These are phyloP conservation scores for Lepus oiostolus DNA, from an alignment of 2,797 vertebrate species.

Conservation along the genomic window DNA sequence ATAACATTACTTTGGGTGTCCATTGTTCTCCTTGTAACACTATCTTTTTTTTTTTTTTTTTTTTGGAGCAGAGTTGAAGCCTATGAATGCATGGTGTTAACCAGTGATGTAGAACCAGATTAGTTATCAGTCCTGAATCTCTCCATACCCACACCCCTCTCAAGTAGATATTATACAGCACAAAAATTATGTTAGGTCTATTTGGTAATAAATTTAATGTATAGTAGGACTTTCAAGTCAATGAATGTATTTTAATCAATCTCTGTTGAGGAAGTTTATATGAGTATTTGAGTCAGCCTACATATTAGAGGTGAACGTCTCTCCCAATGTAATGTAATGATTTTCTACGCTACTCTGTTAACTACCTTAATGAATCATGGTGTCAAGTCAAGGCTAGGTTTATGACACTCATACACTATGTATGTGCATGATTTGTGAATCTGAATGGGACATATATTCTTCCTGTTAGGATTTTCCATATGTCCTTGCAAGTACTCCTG, in stretches of 20 bases:
- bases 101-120: neutral
- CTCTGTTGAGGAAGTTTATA: neutral
- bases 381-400: neutral
- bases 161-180: neutral
- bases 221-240: neutral
- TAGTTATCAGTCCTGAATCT: neutral
- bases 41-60: neutral
- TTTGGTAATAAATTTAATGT: neutral
- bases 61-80: neutral
- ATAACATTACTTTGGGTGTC: neutral
- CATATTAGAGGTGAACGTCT: neutral
- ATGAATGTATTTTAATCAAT: neutral
- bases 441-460: neutral
- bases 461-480: neutral
- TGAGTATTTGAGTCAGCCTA: neutral
- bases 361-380: neutral
- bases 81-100: neutral
- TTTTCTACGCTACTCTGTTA: neutral
- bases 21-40: neutral
- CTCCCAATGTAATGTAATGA: neutral
- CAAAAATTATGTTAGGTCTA: neutral
- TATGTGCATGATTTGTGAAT: neutral
- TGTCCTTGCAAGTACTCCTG: neutral
- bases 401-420: neutral
- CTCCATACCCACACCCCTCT: fast-evolving